A percentile compares a stretch with the other conserved stretches of the same genome.
phyloP scores from a whole-genome alignment of 2,113 vertebrate species.

The Zosterops borbonicus region DNA sequence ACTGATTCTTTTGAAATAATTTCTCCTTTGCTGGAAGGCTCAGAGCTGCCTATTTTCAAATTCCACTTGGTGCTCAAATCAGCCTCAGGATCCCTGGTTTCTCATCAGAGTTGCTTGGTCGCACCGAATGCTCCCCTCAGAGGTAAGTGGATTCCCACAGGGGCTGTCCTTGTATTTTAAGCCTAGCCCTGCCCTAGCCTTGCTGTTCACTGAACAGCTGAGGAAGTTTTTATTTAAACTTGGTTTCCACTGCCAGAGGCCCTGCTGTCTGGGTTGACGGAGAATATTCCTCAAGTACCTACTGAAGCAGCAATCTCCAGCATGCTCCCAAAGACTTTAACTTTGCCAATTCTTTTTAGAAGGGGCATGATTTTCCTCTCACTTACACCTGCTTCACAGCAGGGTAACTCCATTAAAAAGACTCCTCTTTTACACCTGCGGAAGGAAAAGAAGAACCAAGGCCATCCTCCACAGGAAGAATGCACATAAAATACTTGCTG shows the following conservation, averaged over 20 bases:
- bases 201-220: not conserved
- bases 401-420: slow-evolving; percentile 21
- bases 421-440: not conserved
- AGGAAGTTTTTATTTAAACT: slow-evolving; percentile 15
- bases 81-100: not conserved
- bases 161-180: not conserved
- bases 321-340: slow-evolving; percentile 20
- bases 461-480: slow-evolving; percentile 27
- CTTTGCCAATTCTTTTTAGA: slow-evolving; percentile 38
- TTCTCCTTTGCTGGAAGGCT: not conserved
- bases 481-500: not conserved
- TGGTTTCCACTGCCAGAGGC: not conserved
- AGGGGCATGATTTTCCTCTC: slow-evolving; percentile 40
- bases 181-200: not conserved
- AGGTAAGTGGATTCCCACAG: rapidly evolving
- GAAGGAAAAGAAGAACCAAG: slow-evolving; percentile 27
- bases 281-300: slow-evolving; percentile 21
- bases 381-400: slow-evolving; percentile 54
- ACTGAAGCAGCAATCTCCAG: slow-evolving; percentile 23
- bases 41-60: not conserved
- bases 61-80: not conserved
- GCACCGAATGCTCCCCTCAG: rapidly evolving
- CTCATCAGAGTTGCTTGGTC: not conserved
- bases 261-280: not conserved
- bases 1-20: not conserved